A percentile compares a stretch with the other conserved stretches of the same genome.
Conservation (phyloP, 2,888 invertebrate species). For the Zele albiditarsus region DNA sequence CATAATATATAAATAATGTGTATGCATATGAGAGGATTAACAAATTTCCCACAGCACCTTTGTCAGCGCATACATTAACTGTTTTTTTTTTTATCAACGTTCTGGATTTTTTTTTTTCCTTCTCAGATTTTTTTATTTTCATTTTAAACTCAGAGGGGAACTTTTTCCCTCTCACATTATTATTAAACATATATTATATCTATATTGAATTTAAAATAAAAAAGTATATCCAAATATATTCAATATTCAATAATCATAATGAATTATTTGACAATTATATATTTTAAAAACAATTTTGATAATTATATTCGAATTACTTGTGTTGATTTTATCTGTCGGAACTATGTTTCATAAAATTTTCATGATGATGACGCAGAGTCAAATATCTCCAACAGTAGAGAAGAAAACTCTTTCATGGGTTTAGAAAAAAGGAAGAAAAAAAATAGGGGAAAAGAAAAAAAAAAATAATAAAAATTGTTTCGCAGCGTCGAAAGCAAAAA, state of each 20-base stretch:
- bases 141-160: conserved; percentile 14
- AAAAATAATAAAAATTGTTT: conserved; percentile 37
- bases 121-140: conserved; percentile 11
- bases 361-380: background rate
- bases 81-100: conserved; percentile 25
- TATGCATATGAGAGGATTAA: conserved; percentile 1
- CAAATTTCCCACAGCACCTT: conserved; percentile 37
- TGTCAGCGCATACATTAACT: conserved; percentile 35
- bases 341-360: too few relatives aligned
- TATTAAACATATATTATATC: background rate
- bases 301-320: too few relatives aligned
- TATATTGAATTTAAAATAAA: too few relatives aligned
- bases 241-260: too few relatives aligned
- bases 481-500: conserved; percentile 49
- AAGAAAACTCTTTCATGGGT: background rate
- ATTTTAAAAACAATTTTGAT: too few relatives aligned
- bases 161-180: conserved; percentile 16
- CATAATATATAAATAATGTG: background rate
- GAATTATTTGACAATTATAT: too few relatives aligned
- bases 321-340: too few relatives aligned
- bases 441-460: background rate
- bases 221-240: too few relatives aligned
- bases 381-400: background rate
- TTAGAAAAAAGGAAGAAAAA: background rate
- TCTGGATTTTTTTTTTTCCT: conserved; percentile 31